Percentiles rank a stretch among this genome's conserved stretches.
Evolutionary conservation across 2,113 vertebrate species (phyloP).

Genomic region (Gallinago jamesoni): DNA sequence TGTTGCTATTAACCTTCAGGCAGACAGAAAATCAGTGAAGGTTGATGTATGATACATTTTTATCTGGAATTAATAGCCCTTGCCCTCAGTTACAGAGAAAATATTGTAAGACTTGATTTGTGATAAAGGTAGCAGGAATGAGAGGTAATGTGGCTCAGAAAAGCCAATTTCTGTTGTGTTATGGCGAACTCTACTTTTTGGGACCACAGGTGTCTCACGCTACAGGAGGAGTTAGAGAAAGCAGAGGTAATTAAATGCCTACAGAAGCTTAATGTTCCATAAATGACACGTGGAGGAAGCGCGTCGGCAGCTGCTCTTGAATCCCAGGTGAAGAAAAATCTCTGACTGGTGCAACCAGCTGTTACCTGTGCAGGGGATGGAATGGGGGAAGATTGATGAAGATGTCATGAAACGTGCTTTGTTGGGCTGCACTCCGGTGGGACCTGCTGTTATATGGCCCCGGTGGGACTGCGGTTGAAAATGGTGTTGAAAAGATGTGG

Average conservation of each 20-base stretch:
- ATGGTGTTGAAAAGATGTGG: not conserved
- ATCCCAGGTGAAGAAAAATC: not conserved
- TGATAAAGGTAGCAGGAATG: not conserved
- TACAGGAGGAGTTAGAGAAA: not conserved
- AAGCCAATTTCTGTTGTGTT: not conserved
- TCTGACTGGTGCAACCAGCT: not conserved
- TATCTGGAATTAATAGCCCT: not conserved
- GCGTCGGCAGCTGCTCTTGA: not conserved
- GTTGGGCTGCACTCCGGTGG: not conserved
- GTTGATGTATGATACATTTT: not conserved
- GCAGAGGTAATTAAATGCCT: not conserved
- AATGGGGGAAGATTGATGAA: not conserved
- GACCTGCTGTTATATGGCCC: not conserved
- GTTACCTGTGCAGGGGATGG: not conserved
- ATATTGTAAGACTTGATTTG: not conserved
- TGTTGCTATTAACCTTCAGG: not conserved
- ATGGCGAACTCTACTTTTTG: not conserved
- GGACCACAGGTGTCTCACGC: not conserved
- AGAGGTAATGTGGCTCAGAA: not conserved
- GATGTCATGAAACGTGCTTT: not conserved
- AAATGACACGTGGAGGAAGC: not conserved
- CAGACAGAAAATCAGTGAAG: not conserved
- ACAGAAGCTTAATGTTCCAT: not conserved
- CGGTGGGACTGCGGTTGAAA: not conserved
- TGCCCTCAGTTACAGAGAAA: not conserved